These are phyloP conservation scores for Amorpha juglandis DNA, from an alignment of 2,888 invertebrate genomes.

Conservation along the genomic window DNA sequence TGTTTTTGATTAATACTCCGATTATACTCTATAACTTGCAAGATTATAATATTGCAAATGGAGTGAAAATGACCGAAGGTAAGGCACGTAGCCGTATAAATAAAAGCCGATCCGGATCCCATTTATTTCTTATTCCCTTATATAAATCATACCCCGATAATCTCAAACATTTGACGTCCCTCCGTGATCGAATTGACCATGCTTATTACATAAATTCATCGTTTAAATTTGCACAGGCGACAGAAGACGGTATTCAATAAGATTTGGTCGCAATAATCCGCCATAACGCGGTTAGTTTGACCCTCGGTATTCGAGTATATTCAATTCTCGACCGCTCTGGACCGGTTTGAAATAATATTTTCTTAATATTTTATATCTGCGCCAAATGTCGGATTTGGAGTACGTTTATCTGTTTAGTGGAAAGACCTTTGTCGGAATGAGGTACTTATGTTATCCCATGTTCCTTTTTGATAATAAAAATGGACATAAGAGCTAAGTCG, in stretches of 20 bases:
- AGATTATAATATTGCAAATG: neutral
- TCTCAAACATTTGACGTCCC: conserved; percentile 20
- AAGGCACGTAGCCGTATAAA: neutral
- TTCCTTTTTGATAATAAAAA: conserved; percentile 17
- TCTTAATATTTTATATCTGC: conserved; percentile 7
- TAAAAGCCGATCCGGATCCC: neutral
- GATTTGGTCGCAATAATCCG: conserved; percentile 39
- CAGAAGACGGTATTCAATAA: conserved; percentile 39
- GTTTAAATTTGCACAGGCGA: conserved; percentile 43
- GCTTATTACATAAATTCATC: conserved; percentile 40
- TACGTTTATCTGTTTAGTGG: neutral
- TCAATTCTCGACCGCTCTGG: conserved; percentile 30
- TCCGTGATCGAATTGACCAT: conserved; percentile 44
- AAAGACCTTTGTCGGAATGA: neutral
- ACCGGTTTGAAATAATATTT: neutral
- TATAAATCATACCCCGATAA: conserved; percentile 21
- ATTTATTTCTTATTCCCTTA: conserved; percentile 3
- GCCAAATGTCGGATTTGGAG: neutral
- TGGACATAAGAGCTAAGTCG: conserved; percentile 19
- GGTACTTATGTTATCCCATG: conserved; percentile 17
- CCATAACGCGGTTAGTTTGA: conserved; percentile 29
- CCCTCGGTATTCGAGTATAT: conserved; percentile 31
- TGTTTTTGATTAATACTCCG: no score
- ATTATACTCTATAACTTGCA: neutral
- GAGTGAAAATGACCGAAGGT: neutral